A percentile compares a stretch with the other conserved stretches of the same genome.
phyloP scores from a whole-genome alignment of 2,113 vertebrate genomes.

The Xenopus tropicalis region DNA sequence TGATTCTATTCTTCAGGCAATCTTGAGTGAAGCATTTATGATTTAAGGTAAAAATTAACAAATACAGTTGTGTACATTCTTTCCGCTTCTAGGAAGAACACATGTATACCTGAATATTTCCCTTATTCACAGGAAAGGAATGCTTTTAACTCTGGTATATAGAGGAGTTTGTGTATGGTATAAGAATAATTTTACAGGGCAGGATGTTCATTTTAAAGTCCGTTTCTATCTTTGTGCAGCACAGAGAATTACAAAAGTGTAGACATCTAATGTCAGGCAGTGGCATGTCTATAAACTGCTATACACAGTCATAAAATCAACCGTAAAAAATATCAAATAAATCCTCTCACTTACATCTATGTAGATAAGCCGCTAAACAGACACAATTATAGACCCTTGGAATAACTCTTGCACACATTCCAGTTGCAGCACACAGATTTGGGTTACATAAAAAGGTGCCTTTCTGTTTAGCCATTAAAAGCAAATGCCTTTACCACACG shows the following conservation, averaged over 20 bases:
- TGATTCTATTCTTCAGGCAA: too few relatives aligned
- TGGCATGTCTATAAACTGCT: background rate
- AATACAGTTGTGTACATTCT: too few relatives aligned
- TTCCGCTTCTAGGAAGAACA: too few relatives aligned
- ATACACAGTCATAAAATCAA: background rate
- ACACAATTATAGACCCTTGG: too few relatives aligned
- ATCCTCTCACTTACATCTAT: too few relatives aligned
- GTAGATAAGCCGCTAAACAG: too few relatives aligned
- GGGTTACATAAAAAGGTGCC: background rate
- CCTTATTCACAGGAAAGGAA: too few relatives aligned
- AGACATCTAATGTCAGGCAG: background rate
- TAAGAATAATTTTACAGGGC: background rate
- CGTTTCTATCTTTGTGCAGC: background rate
- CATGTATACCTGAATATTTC: too few relatives aligned
- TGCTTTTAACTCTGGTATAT: too few relatives aligned
- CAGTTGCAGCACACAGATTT: background rate
- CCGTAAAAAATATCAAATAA: too few relatives aligned
- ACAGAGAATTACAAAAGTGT: background rate
- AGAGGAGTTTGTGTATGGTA: background rate
- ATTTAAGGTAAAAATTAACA: too few relatives aligned
- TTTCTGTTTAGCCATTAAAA: background rate
- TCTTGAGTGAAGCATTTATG: too few relatives aligned
- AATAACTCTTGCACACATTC: background rate
- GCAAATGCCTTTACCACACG: background rate
- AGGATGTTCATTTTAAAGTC: background rate